Evolutionary conservation across 2,888 invertebrate genomes (phyloP).

Genomic region (Ariolimax columbianus): DNA sequence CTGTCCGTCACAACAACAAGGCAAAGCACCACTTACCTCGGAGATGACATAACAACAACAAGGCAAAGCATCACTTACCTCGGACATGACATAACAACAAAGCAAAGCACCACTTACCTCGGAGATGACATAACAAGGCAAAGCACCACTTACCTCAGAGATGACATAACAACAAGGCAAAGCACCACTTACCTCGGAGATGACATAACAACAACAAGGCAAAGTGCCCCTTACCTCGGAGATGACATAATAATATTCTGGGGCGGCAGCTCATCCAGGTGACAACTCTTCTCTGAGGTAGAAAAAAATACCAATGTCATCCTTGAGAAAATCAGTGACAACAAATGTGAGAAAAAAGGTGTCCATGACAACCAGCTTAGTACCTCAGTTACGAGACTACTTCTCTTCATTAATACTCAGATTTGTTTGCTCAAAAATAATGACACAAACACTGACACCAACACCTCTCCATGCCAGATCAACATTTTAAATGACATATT

Average conservation of each 20-base stretch:
- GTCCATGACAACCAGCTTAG: no score
- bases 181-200: no score
- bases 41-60: no score
- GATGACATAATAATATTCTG: constrained; percentile 37
- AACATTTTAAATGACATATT: not conserved
- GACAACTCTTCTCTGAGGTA: constrained; percentile 30
- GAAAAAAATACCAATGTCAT: not conserved
- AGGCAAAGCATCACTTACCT: constrained; percentile 6
- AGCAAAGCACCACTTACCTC: constrained; percentile 8
- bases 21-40: no score
- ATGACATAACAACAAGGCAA: no score
- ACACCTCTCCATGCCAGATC: no score
- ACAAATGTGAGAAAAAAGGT: not conserved
- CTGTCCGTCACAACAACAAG: no score
- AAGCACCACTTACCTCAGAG: no score
- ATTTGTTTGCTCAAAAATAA: no score
- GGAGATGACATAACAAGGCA: constrained; percentile 40
- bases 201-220: not conserved
- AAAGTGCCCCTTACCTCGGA: constrained; percentile 20
- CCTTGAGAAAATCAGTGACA: not conserved
- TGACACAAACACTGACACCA: no score
- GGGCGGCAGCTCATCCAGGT: not conserved
- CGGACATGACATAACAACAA: constrained; percentile 36
- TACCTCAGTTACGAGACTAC: no score
- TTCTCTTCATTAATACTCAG: no score